Conservation (phyloP, 2,888 invertebrate genomes). For the Corbicula japonica region DNA sequence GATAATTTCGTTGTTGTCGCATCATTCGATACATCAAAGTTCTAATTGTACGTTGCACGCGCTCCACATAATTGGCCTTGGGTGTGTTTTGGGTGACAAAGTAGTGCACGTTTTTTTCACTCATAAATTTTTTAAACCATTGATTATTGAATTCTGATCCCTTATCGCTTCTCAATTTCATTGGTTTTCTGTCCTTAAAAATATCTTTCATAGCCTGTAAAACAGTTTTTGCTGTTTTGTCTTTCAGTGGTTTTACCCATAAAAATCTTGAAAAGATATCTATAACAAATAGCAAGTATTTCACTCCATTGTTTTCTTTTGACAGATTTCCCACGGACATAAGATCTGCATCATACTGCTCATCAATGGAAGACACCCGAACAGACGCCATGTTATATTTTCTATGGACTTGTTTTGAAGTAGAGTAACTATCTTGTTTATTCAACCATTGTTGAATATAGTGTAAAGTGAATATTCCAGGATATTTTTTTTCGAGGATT, state of each 20-base stretch:
- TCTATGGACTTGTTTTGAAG: not conserved
- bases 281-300: not conserved
- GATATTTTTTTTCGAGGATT: not conserved
- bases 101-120: not conserved
- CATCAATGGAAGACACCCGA: not conserved
- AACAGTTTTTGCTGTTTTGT: no score
- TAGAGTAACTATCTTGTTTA: not conserved
- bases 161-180: no score
- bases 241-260: no score
- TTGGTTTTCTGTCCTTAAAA: no score
- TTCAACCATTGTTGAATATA: not conserved
- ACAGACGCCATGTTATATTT: not conserved
- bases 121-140: not conserved
- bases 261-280: no score
- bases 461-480: not conserved
- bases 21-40: constrained; percentile 1
- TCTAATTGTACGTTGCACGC: not conserved
- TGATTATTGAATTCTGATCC: no score
- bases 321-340: not conserved
- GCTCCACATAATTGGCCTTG: not conserved
- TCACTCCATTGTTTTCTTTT: not conserved
- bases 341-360: not conserved
- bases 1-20: not conserved
- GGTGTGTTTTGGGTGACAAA: not conserved
- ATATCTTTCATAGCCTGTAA: no score